Base-by-base conservation (phyloP, 2,797 vertebrate genomes). In the Hyperoplus lanceolatus region DNA sequence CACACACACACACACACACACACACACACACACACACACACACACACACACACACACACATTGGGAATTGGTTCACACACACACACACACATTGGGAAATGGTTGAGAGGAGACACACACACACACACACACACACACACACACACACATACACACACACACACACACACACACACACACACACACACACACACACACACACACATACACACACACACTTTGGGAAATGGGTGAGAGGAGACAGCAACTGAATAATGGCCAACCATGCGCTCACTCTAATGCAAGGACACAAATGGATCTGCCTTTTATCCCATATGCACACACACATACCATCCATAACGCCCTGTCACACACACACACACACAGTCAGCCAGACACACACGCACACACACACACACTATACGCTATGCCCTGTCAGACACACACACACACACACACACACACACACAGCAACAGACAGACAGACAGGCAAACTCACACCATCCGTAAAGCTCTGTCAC, bases 401-500 rank as follows among this genome's bases (percentile, higher is more conserved):
- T 21, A 21, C 21, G 21, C 21, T 21, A 21, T 21, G 21, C 21
- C 21, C 21, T 21, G 29, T 2, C 21, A 29, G 80, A 73, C 58
- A 49, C 73, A 78, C 57, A 83, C 77, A 73, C 63, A 70, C 36
- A 55, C 61, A 62, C 75, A 49, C 56, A 51, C 18, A 41, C 51
- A 51, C 38, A 70, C 78, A 64, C 55, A 73, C 57, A 50, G 21
- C 21, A 21, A 21, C 74, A 74, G 36, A 60, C 65, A 64, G 63
- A 68, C 62, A 68, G 3, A 83, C 79, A n/a, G n/a, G n/a, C n/a
- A n/a, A n/a, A 80, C 82, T 82, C 83, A 86, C 66, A 62, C 12
- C 79, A 60, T 88, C 88, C 81, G 80, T 82, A 90, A 86, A 89
- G 73, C 48, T 80, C 83, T 89, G 89, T 89, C 89, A 91, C 84